These are phyloP conservation scores for Pionites leucogaster DNA, from an alignment of 2,113 vertebrate genomes.

Conservation along the genomic window DNA sequence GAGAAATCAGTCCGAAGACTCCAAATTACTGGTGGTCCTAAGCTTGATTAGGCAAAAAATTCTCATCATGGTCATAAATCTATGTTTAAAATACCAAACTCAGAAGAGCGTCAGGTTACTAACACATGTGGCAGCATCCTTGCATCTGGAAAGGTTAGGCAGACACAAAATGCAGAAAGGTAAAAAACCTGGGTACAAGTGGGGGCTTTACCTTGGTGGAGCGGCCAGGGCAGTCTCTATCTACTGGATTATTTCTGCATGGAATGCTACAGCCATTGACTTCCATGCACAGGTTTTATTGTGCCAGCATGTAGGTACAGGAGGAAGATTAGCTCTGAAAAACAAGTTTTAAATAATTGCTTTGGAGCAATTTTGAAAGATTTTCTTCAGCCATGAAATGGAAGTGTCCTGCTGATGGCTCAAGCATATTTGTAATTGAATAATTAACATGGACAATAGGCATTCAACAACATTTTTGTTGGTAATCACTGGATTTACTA, in stretches of 20 bases:
- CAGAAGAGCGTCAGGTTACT: neutral
- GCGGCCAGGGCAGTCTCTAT: neutral
- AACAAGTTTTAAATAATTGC: conserved; percentile 29
- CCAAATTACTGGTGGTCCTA: neutral
- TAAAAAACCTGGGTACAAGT: neutral
- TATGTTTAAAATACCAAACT: neutral
- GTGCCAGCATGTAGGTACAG: neutral
- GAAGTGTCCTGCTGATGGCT: conserved; percentile 50
- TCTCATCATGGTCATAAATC: neutral
- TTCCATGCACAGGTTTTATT: neutral
- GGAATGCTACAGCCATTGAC: neutral
- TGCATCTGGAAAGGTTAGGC: neutral
- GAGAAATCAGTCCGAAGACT: neutral
- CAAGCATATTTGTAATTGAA: conserved; percentile 54
- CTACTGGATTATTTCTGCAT: neutral
- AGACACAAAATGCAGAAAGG: neutral
- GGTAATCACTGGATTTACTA: conserved; percentile 44
- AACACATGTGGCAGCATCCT: neutral
- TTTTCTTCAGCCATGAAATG: conserved; percentile 24
- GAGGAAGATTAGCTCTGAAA: neutral
- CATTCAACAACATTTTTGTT: conserved; percentile 4
- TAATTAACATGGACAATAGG: conserved; percentile 43
- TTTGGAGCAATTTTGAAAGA: conserved; percentile 27
- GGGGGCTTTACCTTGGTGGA: neutral
- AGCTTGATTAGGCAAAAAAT: neutral